Percentiles rank a stretch among this genome's conserved stretches.
phyloP scores from a whole-genome alignment of 2,888 invertebrate species.

The Carterocephalus palaemon region DNA sequence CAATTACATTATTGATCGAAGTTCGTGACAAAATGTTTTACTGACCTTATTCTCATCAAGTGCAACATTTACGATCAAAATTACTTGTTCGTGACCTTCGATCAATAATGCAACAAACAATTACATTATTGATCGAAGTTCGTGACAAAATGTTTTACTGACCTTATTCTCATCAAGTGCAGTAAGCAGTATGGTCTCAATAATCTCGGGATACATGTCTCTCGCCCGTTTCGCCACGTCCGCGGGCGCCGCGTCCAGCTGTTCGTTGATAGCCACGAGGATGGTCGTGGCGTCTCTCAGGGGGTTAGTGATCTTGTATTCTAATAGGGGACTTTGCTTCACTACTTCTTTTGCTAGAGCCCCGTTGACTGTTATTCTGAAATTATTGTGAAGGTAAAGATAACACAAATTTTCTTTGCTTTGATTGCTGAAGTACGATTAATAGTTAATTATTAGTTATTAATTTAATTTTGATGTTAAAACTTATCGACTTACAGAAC shows the following conservation, averaged over 20 bases:
- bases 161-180: constrained; percentile 65
- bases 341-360: constrained; percentile 69
- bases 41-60: constrained; percentile 61
- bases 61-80: too few species aligned
- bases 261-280: constrained; percentile 51
- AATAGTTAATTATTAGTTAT: too few species aligned
- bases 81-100: not conserved
- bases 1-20: not conserved
- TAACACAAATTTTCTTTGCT: too few species aligned
- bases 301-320: constrained; percentile 60
- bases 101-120: not conserved
- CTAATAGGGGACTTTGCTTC: constrained; percentile 60
- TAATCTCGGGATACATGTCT: constrained; percentile 46
- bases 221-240: constrained; percentile 42
- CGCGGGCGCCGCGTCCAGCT: constrained; percentile 45
- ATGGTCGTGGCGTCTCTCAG: constrained; percentile 51
- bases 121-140: not conserved
- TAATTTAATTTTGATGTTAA: too few species aligned
- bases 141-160: not conserved
- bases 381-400: constrained; percentile 29
- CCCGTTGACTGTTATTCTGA: constrained; percentile 66
- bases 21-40: not conserved
- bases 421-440: too few species aligned
- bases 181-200: constrained; percentile 51
- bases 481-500: constrained; percentile 56